A percentile compares a stretch with the other conserved stretches of the same genome.
Evolutionary conservation across 2,888 invertebrate species (phyloP).

Genomic region (Xanthia togata): DNA sequence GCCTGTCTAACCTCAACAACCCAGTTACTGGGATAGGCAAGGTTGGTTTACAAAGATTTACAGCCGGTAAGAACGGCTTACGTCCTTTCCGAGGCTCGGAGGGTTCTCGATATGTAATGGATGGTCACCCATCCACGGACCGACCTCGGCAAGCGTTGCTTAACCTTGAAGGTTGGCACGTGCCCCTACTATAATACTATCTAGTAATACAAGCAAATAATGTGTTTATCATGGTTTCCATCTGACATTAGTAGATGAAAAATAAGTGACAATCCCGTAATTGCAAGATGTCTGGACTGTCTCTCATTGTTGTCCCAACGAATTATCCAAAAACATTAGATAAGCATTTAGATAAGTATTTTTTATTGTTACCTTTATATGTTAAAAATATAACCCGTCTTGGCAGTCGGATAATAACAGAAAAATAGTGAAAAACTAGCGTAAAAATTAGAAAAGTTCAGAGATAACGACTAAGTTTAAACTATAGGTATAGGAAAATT

Average conservation of each 20-base stretch:
- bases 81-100: neutral
- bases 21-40: too few species aligned
- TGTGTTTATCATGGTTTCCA: neutral
- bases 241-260: neutral
- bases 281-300: slow-evolving; percentile 16
- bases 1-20: too few species aligned
- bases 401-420: neutral
- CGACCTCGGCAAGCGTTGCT: neutral
- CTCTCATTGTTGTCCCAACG: neutral
- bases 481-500: slow-evolving; percentile 1
- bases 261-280: neutral
- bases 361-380: neutral
- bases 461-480: slow-evolving; percentile 6
- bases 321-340: neutral
- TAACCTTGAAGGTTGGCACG: neutral
- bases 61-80: neutral
- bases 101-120: neutral
- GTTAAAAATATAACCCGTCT: neutral
- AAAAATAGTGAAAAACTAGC: neutral
- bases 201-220: too few species aligned
- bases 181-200: neutral
- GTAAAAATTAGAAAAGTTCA: neutral
- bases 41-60: neutral
- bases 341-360: neutral
- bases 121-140: neutral